phyloP scores from a whole-genome alignment of 35 echinoderm and acorn worm genomes.

The Stichopus chloronotus region DNA sequence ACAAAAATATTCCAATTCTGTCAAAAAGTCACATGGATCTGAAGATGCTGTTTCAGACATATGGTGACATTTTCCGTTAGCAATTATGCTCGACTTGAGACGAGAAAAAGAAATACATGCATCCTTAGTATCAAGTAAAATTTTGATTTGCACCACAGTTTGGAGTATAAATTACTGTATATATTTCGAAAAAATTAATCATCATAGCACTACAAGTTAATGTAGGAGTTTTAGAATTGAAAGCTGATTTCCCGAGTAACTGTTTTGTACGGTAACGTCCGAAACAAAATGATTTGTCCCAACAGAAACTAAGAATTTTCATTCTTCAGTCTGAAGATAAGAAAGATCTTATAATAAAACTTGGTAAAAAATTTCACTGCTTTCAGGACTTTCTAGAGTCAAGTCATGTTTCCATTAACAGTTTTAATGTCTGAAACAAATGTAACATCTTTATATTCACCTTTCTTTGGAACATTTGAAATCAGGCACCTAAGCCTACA shows the following conservation, averaged over 20 bases:
- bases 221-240: not conserved
- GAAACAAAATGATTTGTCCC: not conserved
- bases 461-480: not conserved
- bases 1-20: not conserved
- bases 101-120: not conserved
- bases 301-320: not conserved
- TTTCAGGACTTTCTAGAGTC: not conserved
- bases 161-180: not conserved
- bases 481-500: not conserved
- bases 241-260: not conserved
- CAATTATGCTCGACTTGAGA: not conserved
- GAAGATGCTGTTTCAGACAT: not conserved
- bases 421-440: not conserved
- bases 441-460: not conserved
- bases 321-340: not conserved
- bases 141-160: not conserved
- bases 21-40: constrained; percentile 11
- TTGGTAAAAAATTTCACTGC: not conserved
- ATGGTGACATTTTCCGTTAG: not conserved
- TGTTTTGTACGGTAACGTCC: not conserved
- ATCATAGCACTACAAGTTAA: not conserved
- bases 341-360: not conserved
- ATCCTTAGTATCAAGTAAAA: constrained; percentile 18
- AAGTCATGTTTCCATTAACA: not conserved
- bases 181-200: not conserved